Percentiles rank a stretch among this genome's conserved stretches.
phyloP scores from a whole-genome alignment of 2,888 invertebrate species.

The Orthonychiurus folsomi region DNA sequence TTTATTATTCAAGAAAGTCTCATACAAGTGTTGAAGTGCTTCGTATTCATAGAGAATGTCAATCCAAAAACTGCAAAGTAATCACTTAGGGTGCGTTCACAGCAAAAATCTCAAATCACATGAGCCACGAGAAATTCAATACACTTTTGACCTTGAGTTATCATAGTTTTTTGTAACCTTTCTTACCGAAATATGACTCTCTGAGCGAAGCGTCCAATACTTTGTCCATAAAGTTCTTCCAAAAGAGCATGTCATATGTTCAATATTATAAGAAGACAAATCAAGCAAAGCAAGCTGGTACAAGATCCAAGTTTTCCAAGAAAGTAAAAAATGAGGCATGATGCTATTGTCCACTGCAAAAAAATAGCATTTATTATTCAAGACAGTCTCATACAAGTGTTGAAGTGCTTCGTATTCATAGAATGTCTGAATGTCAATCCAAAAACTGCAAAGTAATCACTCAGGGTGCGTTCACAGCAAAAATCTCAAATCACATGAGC shows the following conservation, averaged over 20 bases:
- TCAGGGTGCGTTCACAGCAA: too few relatives aligned
- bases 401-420: neutral
- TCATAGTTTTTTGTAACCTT: neutral
- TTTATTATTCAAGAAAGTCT: neutral
- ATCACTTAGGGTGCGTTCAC: too few relatives aligned
- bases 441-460: too few relatives aligned
- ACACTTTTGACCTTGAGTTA: neutral
- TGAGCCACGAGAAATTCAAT: neutral
- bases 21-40: neutral
- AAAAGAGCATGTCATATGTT: slow-evolving; percentile 24
- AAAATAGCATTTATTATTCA: too few relatives aligned
- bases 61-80: too few relatives aligned
- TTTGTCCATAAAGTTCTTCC: slow-evolving; percentile 19
- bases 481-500: too few relatives aligned
- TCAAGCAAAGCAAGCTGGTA: slow-evolving; percentile 28
- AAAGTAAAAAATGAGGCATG: slow-evolving; percentile 26
- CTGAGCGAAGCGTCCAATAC: slow-evolving; percentile 24
- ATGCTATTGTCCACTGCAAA: slow-evolving; percentile 30
- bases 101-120: too few relatives aligned
- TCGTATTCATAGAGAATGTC: neutral
- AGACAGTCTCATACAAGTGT: neutral
- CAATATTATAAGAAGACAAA: slow-evolving; percentile 30
- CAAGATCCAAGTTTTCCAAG: slow-evolving; percentile 32
- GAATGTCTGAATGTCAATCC: too few relatives aligned
- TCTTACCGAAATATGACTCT: slow-evolving; percentile 34